These are phyloP conservation scores for Phylloscopus collybita DNA, from an alignment of 2,797 vertebrate genomes.

Conservation along the genomic window DNA sequence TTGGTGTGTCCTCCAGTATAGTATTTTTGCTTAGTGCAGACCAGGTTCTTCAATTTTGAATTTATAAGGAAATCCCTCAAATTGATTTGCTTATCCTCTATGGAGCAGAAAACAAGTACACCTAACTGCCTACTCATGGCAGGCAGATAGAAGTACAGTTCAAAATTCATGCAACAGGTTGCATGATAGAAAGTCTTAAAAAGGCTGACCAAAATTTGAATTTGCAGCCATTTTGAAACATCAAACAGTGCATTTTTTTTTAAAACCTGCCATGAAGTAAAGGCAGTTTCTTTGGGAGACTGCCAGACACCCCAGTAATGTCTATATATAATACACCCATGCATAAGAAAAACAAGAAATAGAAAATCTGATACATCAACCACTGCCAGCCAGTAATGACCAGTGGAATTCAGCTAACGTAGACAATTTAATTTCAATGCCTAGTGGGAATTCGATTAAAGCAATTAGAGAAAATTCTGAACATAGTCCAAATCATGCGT, in stretches of 20 bases:
- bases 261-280: neutral
- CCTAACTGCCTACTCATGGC: neutral
- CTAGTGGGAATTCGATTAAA: slow-evolving; percentile 66
- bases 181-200: neutral
- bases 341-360: slow-evolving; percentile 46
- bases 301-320: slow-evolving; percentile 23
- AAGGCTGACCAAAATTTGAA: neutral
- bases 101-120: neutral
- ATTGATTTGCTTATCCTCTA: neutral
- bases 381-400: slow-evolving; percentile 55
- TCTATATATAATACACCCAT: neutral
- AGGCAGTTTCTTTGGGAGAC: slow-evolving; percentile 12
- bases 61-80: neutral
- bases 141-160: neutral
- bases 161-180: neutral
- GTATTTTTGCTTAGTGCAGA: neutral
- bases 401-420: slow-evolving; percentile 53
- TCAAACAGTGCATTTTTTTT: neutral
- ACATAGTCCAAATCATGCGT: slow-evolving; percentile 32
- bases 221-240: slow-evolving; percentile 1
- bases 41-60: neutral
- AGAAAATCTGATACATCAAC: slow-evolving; percentile 41
- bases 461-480: slow-evolving; percentile 65
- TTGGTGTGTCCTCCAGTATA: neutral
- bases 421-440: slow-evolving; percentile 66